These are phyloP conservation scores for Scaptomyza parva DNA, from an alignment of 2,888 invertebrate genomes.

Conservation along the genomic window DNA sequence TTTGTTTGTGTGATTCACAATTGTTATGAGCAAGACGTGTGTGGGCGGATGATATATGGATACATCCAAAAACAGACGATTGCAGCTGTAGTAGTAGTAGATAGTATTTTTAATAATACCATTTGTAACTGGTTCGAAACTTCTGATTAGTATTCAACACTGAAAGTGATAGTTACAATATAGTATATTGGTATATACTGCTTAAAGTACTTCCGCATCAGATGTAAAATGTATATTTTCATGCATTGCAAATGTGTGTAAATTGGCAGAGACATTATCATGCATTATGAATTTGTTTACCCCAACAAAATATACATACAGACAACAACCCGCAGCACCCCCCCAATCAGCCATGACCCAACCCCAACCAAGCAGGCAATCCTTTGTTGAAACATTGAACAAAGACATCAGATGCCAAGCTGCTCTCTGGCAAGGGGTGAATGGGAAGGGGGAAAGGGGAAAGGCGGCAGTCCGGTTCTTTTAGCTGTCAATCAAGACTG, in stretches of 20 bases:
- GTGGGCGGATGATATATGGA: conserved; percentile 5
- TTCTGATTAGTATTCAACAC: conserved; percentile 28
- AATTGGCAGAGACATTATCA: conserved; percentile 5
- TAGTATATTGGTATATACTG: neutral
- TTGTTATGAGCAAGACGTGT: conserved; percentile 6
- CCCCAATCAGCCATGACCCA: conserved; percentile 13
- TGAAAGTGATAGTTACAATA: neutral
- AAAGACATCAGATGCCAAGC: conserved; percentile 21
- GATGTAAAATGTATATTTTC: neutral
- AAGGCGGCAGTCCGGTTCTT: conserved; percentile 16
- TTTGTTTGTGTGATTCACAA: conserved; percentile 37
- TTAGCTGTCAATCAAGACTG: conserved; percentile 58
- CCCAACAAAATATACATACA: neutral
- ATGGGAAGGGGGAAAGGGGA: neutral
- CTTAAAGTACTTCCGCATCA: neutral
- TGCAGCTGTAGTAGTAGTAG: conserved; percentile 10
- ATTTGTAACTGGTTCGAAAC: neutral
- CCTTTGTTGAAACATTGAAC: conserved; percentile 39
- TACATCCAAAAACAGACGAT: neutral
- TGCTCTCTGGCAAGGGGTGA: neutral
- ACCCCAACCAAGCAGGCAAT: conserved; percentile 3
- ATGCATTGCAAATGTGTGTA: neutral
- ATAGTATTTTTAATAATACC: conserved; percentile 22
- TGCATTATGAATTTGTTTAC: conserved; percentile 20
- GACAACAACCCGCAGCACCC: too few species aligned